Evolutionary conservation across 2,797 vertebrate species (phyloP).

Genomic region (Dermochelys coriacea): DNA sequence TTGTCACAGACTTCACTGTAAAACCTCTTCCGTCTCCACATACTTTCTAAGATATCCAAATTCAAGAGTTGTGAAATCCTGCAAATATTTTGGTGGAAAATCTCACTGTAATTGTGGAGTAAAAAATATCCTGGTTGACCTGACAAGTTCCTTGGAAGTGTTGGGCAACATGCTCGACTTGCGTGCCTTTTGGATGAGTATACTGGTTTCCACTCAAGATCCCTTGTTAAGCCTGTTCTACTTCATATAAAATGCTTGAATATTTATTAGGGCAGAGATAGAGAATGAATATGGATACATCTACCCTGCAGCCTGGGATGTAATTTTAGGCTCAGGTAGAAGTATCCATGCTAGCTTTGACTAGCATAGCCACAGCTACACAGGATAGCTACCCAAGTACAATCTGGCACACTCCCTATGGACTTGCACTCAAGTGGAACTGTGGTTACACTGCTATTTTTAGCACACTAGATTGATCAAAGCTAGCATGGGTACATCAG

Average conservation of each 20-base stretch:
- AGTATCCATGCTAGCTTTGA: background rate
- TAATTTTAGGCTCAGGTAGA: background rate
- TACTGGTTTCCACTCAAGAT: background rate
- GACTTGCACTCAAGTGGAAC: too few relatives aligned
- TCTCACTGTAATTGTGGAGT: background rate
- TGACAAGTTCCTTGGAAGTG: background rate
- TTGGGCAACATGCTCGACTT: fast-evolving
- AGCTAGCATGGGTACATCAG: too few relatives aligned
- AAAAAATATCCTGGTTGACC: background rate
- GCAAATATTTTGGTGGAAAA: background rate
- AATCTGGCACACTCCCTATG: too few relatives aligned
- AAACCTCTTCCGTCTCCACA: background rate
- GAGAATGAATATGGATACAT: background rate
- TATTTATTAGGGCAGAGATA: background rate
- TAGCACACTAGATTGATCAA: too few relatives aligned
- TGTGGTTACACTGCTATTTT: too few relatives aligned
- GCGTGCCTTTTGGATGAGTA: fast-evolving
- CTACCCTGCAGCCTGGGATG: background rate
- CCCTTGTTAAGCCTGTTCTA: too few relatives aligned
- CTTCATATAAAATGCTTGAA: background rate
- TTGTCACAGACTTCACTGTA: background rate
- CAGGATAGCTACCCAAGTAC: too few relatives aligned
- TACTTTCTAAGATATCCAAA: background rate
- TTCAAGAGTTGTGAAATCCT: background rate
- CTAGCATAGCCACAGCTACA: background rate